Evolutionary conservation across 2,888 invertebrate genomes (phyloP), one percentile per base, ranked within the genome.

Genomic region (Pimpla rufipes): DNA sequence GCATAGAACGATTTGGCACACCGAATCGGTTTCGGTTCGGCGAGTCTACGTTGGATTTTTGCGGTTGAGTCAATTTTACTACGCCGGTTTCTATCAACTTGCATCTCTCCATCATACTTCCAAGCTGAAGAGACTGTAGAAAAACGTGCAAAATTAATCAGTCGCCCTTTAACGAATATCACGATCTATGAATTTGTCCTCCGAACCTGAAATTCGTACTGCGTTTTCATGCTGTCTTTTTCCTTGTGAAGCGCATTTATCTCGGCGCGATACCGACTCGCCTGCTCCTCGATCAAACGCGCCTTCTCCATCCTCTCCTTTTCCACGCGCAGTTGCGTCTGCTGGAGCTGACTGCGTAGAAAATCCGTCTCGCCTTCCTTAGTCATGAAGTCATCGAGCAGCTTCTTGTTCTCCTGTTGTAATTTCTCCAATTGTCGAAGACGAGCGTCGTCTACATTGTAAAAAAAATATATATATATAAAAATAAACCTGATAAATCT

Each of bases 351-450:
- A 64, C 88, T 88, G 5, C 93, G 84, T 5, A 93, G 75, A 86
- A 90, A 92, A 23, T 84, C 86, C 0, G 87, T 87, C 81, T 93
- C 92, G 3, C 93, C 93, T 57, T 91, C 89, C 76, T 92, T 93
- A 0, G 90, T 89, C 86, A 89, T 89, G 62, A 91, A 89, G 29
- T 91, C 88, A 40, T 88, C 87, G 7, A 88, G 47, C 11, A 93
- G 55, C 50, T 91, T 91, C 37, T 90, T 85, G 68, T 92, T 90
- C 59, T 93, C 91, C 50, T 83, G 81, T 76, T 86, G 87, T 75
- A 92, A 83, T 78, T 90, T 89, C 57, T 88, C 88, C 35, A 91
- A 68, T 79, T 88, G 88, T 5, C 83, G 86, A 10, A 52, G n/a
- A 37, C 79, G 50, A n/a, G 68, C 79, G 29, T 83, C 79, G 18